phyloP scores from a whole-genome alignment of 2,797 vertebrate species.

The Limosa lapponica region DNA sequence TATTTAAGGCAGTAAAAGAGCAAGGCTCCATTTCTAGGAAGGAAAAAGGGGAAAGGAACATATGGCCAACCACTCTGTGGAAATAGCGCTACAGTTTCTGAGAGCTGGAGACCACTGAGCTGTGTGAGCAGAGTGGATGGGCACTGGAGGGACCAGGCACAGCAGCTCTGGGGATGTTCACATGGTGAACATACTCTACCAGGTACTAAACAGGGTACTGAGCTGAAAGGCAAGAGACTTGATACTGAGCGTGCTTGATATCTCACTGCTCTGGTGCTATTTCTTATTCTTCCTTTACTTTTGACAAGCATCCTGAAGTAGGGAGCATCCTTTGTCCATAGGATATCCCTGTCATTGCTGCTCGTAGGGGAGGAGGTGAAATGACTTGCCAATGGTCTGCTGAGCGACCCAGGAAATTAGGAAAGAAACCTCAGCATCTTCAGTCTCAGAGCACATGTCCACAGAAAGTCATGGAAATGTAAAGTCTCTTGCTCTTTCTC shows the following conservation, averaged over 20 bases:
- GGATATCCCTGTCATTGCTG: background rate
- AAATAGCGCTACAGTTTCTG: background rate
- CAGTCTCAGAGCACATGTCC: background rate
- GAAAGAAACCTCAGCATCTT: background rate
- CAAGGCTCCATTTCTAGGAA: background rate
- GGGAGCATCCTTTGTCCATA: accelerated
- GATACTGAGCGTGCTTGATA: background rate
- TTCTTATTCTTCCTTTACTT: background rate
- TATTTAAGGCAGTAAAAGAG: background rate
- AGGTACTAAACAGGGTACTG: background rate
- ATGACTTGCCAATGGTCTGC: background rate
- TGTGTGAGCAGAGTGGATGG: background rate
- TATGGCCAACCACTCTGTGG: background rate
- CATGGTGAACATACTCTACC: background rate
- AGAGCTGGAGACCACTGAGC: background rate
- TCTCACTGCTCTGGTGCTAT: background rate
- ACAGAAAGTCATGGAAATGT: background rate
- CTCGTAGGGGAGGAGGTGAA: background rate
- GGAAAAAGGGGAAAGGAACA: background rate
- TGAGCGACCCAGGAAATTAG: background rate
- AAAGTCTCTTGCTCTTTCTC: background rate
- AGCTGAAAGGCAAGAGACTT: background rate
- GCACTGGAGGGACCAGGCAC: background rate
- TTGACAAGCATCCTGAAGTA: background rate
- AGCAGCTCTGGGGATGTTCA: background rate